Percentiles rank a stretch among this genome's conserved stretches.
Conservation (phyloP, 2,888 invertebrate genomes). For the Brachypterus glaber region DNA sequence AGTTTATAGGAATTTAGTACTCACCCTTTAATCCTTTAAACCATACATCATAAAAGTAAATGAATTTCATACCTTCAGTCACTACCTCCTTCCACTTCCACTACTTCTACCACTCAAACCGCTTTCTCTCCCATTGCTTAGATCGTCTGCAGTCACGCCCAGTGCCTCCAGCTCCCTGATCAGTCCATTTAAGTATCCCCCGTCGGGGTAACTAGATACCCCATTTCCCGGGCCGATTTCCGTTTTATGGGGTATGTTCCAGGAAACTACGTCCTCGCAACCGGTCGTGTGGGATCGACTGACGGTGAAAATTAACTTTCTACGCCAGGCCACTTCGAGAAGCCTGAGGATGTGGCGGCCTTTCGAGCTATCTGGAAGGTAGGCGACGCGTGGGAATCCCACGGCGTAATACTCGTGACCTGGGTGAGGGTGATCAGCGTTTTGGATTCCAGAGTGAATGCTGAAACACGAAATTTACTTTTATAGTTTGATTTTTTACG, state of each 20-base stretch:
- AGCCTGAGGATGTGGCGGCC: constrained; percentile 69
- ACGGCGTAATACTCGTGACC: constrained; percentile 82
- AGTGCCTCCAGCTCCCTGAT: constrained; percentile 49
- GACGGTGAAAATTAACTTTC: constrained; percentile 75
- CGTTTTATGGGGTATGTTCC: constrained; percentile 88
- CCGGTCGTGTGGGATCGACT: constrained; percentile 84
- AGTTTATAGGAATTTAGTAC: too few species aligned
- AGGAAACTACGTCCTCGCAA: constrained; percentile 81
- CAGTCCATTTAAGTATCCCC: constrained; percentile 61
- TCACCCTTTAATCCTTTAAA: too few species aligned
- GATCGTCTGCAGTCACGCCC: too few species aligned
- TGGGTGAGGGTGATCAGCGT: constrained; percentile 67
- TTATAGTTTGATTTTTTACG: too few species aligned
- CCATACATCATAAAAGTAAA: too few species aligned
- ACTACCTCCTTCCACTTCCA: too few species aligned
- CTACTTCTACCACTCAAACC: too few species aligned
- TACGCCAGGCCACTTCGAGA: constrained; percentile 73
- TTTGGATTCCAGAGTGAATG: constrained; percentile 79
- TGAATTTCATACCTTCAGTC: too few species aligned
- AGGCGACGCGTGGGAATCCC: constrained; percentile 73
- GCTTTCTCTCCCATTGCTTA: too few species aligned
- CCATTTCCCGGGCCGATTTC: constrained; percentile 50
- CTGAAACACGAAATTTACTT: constrained; percentile 47
- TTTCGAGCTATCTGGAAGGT: constrained; percentile 73
- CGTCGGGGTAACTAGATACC: constrained; percentile 65